Evolutionary conservation across 2,113 vertebrate genomes (phyloP), one percentile per base, ranked within the genome.

Genomic region (Cettia cetti): DNA sequence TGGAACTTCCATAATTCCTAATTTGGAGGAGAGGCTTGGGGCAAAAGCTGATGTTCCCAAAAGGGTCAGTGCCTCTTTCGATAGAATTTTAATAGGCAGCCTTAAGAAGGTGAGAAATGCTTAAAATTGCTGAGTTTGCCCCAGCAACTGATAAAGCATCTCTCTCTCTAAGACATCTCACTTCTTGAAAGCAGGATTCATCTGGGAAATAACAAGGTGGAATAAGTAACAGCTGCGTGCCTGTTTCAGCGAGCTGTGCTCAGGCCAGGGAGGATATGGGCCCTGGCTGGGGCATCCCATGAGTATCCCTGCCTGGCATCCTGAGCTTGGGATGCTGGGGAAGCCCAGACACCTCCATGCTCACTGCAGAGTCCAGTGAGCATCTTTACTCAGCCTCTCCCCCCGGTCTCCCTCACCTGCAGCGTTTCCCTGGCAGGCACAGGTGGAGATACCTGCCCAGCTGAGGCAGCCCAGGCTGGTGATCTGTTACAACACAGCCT

Each of bases 401-500:
- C 40, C 21, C 2, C 2, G 0, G 1, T 42, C 24, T 65, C 42
- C 70, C 40, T 79, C 0, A 0, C 0, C 75, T 31, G 76, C 8
- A 1, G 49, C 0, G 0, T 52, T 72, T 71, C 78, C 68, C 24
- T 65, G 81, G 7, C 39, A 24, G 82, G 40, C 12, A 1, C 71
- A 57, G 82, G 47, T 92, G 86, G 86, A 86, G 59, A 11, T 53
- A 19, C 13, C 68, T 80, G 70, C 49, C n/a, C 1, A 3, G 35
- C 3, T 39, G 81, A 78, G 81, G 49, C 86, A 88, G 12, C 82
- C 77, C 10, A 23, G 53, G 75, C n/a, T 76, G 1, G 50, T 27
- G 79, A 65, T 88, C 54, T 13, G 0, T 88, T 74, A 83, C 9
- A 3, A 2, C 3, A 2, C 26, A 13, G 15, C 33, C 50, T 80